Evolutionary conservation across 2,113 vertebrate species (phyloP).

Genomic region (Pantherophis guttatus): DNA sequence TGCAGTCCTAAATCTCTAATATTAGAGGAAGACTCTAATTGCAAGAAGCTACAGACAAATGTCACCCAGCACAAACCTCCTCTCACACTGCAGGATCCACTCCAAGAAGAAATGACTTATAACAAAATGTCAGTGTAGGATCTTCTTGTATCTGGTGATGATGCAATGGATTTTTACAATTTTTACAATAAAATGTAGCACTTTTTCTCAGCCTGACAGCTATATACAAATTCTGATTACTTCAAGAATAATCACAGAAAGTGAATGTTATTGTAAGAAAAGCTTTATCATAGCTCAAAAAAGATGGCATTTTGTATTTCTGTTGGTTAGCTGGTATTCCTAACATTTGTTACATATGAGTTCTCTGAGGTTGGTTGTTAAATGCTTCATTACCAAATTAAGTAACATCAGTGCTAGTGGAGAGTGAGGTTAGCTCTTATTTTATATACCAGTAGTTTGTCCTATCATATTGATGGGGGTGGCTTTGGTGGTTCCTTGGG

Average conservation of each 20-base stretch:
- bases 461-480: neutral
- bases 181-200: neutral
- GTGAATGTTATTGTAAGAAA: neutral
- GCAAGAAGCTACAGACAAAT: neutral
- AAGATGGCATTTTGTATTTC: neutral
- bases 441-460: neutral
- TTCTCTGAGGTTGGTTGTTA: neutral
- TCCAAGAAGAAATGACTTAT: neutral
- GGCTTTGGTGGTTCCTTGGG: neutral
- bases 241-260: neutral
- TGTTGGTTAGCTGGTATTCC: neutral
- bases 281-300: neutral
- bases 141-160: neutral
- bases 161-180: neutral
- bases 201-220: neutral
- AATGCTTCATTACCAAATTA: neutral
- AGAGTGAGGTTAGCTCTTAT: neutral
- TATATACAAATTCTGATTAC: neutral
- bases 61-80: neutral
- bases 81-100: neutral
- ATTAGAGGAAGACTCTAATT: neutral
- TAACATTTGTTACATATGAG: neutral
- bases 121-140: neutral
- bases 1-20: neutral
- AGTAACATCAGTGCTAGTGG: neutral